Conservation (phyloP, 2,113 vertebrate genomes). For the Carollia perspicillata region DNA sequence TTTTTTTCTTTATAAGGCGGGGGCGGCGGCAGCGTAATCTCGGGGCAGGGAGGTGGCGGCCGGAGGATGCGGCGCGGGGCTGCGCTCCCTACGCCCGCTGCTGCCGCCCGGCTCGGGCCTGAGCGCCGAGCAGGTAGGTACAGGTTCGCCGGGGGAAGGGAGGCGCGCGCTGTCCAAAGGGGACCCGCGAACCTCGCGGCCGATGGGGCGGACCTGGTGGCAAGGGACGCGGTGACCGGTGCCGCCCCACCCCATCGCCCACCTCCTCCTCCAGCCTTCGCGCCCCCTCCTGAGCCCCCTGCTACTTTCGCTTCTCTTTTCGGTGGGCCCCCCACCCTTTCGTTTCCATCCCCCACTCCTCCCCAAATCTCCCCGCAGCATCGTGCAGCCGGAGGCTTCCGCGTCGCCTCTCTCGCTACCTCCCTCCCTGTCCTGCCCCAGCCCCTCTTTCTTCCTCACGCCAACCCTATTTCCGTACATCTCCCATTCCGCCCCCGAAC, state of each 20-base stretch:
- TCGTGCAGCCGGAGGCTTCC: neutral
- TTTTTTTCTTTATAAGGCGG: slow-evolving; percentile 40
- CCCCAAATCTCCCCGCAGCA: neutral
- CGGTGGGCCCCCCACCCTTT: neutral
- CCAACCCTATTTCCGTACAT: neutral
- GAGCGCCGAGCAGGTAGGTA: slow-evolving; percentile 70
- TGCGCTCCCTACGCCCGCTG: slow-evolving; percentile 41
- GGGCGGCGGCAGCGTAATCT: slow-evolving; percentile 41
- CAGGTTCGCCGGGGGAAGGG: slow-evolving; percentile 42
- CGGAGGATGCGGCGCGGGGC: slow-evolving; percentile 63
- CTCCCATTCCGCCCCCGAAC: neutral
- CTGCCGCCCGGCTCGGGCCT: slow-evolving; percentile 54
- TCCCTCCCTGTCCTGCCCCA: too few relatives aligned
- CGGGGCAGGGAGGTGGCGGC: slow-evolving; percentile 59
- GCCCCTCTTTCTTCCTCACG: neutral
- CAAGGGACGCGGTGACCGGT: neutral
- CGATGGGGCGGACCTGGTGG: neutral
- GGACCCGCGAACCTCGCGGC: neutral
- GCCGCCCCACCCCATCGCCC: neutral
- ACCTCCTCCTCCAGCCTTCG: neutral
- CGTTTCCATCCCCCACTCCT: slow-evolving; percentile 1
- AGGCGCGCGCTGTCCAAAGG: neutral
- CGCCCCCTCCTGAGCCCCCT: neutral
- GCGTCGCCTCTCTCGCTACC: neutral
- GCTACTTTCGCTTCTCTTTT: neutral